A percentile compares a stretch with the other conserved stretches of the same genome.
Evolutionary conservation across 2,113 vertebrate genomes (phyloP).

Genomic region (Ammodramus savannarum): DNA sequence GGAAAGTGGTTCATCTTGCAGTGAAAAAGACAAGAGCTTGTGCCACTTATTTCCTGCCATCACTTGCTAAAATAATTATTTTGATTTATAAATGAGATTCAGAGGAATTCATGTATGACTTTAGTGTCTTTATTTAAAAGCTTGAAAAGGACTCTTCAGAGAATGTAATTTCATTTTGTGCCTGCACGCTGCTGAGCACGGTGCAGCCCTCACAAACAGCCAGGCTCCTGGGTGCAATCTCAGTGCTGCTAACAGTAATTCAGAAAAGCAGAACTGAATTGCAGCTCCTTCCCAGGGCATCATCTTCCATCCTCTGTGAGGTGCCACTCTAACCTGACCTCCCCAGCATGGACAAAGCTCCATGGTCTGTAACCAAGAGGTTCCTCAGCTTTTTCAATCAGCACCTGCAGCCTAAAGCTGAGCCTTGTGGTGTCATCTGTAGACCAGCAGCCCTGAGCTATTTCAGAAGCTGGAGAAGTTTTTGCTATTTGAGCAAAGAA

Average conservation of each 20-base stretch:
- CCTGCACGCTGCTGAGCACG: background rate
- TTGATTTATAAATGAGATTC: conserved; percentile 5
- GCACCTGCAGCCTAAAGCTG: background rate
- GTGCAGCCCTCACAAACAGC: background rate
- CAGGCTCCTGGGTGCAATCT: background rate
- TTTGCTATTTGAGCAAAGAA: background rate
- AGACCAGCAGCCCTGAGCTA: background rate
- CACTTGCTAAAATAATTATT: background rate
- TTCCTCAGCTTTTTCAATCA: background rate
- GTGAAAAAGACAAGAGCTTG: background rate
- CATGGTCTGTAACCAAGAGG: background rate
- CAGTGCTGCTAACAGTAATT: background rate
- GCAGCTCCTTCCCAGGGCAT: background rate
- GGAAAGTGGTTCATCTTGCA: background rate
- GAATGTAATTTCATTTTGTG: background rate
- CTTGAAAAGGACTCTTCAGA: background rate
- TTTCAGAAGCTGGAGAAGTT: background rate
- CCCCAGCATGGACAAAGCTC: background rate
- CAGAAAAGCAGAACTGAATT: background rate
- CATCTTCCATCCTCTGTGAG: background rate
- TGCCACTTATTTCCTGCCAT: background rate
- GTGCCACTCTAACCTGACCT: too few species aligned
- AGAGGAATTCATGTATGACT: background rate
- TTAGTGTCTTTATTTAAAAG: conserved; percentile 2
- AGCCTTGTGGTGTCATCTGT: background rate